Conservation (phyloP, 2,888 invertebrate genomes). For the Eugnorisma glareosa region DNA sequence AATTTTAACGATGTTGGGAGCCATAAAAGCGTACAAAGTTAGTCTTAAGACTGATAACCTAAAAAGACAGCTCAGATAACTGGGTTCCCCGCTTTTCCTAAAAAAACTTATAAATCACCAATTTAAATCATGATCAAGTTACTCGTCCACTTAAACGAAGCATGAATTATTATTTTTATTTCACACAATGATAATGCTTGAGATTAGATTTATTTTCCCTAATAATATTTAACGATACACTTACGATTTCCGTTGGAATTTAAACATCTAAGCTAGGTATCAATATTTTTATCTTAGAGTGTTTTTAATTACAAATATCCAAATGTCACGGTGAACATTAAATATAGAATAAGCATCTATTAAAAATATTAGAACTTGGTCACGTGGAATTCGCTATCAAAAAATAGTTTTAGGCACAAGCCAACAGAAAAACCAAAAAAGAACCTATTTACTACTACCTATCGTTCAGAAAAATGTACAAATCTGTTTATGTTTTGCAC, state of each 20-base stretch:
- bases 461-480: background rate
- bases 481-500: background rate
- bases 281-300: background rate
- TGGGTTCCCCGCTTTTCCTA: background rate
- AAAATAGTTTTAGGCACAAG: background rate
- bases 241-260: background rate
- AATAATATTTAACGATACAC: background rate
- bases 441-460: background rate
- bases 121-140: constrained; percentile 3
- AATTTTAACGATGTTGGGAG: background rate
- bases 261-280: background rate
- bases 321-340: constrained; percentile 33
- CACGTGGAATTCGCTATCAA: background rate
- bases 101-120: background rate
- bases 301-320: background rate
- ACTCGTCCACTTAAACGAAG: constrained; percentile 8
- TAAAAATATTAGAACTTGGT: background rate
- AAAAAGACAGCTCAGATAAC: background rate
- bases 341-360: background rate
- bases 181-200: constrained; percentile 19
- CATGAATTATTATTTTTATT: constrained; percentile 38
- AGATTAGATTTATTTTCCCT: constrained; percentile 27
- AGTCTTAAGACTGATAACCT: background rate
- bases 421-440: background rate
- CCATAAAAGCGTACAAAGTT: background rate